phyloP scores from a whole-genome alignment of 2,113 vertebrate species.

The Xyliphius kryptos region DNA sequence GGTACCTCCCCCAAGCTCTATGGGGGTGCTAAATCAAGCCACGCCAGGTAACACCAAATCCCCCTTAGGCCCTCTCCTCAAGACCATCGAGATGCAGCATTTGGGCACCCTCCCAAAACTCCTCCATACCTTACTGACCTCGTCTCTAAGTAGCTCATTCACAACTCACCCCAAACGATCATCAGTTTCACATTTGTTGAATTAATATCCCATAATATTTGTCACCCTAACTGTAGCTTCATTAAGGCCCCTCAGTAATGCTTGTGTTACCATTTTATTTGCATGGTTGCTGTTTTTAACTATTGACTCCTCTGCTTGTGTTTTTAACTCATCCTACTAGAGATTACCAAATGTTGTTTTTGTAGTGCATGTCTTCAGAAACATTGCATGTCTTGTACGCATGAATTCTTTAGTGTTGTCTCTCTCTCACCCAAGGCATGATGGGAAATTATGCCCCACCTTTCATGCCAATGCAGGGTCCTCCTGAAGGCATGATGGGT shows the following conservation, averaged over 20 bases:
- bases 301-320: slow-evolving; percentile 39
- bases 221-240: slow-evolving; percentile 8
- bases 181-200: background rate
- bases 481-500: slow-evolving; percentile 98
- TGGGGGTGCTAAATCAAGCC: slow-evolving; percentile 99
- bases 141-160: slow-evolving; percentile 5
- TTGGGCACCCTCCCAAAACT: slow-evolving; percentile 43
- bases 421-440: slow-evolving; percentile 87
- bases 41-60: slow-evolving; percentile 89
- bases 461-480: slow-evolving; percentile 96
- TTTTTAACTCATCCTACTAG: slow-evolving; percentile 63
- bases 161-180: slow-evolving; percentile 1
- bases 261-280: slow-evolving; percentile 13
- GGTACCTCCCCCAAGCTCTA: slow-evolving; percentile 94
- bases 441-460: slow-evolving; percentile 96
- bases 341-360: slow-evolving; percentile 39
- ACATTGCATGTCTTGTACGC: slow-evolving; percentile 85
- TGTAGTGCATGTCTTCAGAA: slow-evolving; percentile 86
- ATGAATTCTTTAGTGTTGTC: slow-evolving; percentile 91
- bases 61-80: slow-evolving; percentile 30
- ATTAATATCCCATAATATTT: slow-evolving; percentile 11
- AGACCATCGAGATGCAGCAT: slow-evolving; percentile 52
- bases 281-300: slow-evolving; percentile 36
- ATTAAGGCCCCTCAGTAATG: background rate
- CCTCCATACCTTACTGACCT: slow-evolving; percentile 9